A percentile compares a stretch with the other conserved stretches of the same genome.
phyloP scores from a whole-genome alignment of 2,888 invertebrate species.

The Adelphocoris suturalis region DNA sequence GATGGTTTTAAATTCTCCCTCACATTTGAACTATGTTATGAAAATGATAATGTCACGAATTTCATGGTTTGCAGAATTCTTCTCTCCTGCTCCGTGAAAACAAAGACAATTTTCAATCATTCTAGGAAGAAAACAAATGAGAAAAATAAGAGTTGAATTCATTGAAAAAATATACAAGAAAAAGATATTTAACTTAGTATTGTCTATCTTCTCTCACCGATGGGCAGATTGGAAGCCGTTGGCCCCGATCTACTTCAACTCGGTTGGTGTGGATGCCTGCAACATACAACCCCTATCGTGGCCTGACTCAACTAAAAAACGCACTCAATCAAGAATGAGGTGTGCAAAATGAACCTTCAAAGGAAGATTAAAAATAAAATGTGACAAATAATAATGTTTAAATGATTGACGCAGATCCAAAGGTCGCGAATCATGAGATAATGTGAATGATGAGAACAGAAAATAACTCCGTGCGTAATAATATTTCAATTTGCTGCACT shows the following conservation, averaged over 20 bases:
- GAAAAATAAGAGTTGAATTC: background rate
- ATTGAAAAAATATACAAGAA: constrained; percentile 44
- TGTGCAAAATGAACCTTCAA: constrained; percentile 44
- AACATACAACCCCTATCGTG: constrained; percentile 68
- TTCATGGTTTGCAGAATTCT: background rate
- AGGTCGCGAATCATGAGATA: background rate
- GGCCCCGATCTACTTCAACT: constrained; percentile 67
- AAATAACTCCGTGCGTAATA: too few relatives aligned
- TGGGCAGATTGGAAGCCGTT: constrained; percentile 59
- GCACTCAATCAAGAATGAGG: constrained; percentile 65
- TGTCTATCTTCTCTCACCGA: constrained; percentile 65
- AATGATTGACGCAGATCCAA: background rate
- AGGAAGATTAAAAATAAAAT: constrained; percentile 5
- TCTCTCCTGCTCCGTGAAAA: background rate
- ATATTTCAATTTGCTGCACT: too few relatives aligned
- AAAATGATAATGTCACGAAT: too few relatives aligned
- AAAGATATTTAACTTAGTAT: constrained; percentile 55
- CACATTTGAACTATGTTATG: too few relatives aligned
- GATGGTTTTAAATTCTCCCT: too few relatives aligned
- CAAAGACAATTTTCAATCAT: background rate
- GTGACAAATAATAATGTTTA: constrained; percentile 25
- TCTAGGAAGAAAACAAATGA: background rate
- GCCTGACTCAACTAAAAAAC: constrained; percentile 66
- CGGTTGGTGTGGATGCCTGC: constrained; percentile 65
- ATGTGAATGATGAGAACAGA: too few relatives aligned